Evolutionary conservation across 2,113 vertebrate species (phyloP).

Genomic region (Entomyzon cyanotis): DNA sequence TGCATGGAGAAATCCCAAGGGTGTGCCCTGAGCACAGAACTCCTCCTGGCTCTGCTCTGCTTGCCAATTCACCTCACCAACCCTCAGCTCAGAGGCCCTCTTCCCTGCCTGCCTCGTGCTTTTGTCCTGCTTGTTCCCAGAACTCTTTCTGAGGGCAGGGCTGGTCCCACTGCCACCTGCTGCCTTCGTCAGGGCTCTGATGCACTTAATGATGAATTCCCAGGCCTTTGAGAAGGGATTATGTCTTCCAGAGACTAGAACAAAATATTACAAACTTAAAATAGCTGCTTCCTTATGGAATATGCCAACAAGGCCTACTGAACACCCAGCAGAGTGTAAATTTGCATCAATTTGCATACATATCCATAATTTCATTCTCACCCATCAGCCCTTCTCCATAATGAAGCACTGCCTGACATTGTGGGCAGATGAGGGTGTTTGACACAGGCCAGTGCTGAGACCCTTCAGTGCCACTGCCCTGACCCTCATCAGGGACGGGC

Average conservation of each 20-base stretch:
- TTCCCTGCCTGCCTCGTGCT: not conserved
- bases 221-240: conserved; percentile 26
- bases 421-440: not conserved
- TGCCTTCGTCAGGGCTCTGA: not conserved
- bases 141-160: not conserved
- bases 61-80: accelerated
- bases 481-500: accelerated
- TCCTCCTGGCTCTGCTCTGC: not conserved
- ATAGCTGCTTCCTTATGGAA: conserved; percentile 49
- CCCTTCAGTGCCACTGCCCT: not conserved
- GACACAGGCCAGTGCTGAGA: not conserved
- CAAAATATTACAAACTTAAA: conserved; percentile 44
- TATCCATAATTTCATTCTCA: conserved; percentile 32
- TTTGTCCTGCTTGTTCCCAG: not conserved
- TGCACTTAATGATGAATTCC: not conserved
- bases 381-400: not conserved
- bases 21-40: not conserved
- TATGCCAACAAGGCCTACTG: conserved; percentile 21
- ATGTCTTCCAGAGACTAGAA: conserved; percentile 34
- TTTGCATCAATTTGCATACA: conserved; percentile 39
- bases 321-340: conserved; percentile 8
- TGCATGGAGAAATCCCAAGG: not conserved
- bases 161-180: accelerated
- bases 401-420: not conserved
- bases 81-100: not conserved